Conservation (phyloP, 2,113 vertebrate genomes). For the Deroptyus accipitrinus region DNA sequence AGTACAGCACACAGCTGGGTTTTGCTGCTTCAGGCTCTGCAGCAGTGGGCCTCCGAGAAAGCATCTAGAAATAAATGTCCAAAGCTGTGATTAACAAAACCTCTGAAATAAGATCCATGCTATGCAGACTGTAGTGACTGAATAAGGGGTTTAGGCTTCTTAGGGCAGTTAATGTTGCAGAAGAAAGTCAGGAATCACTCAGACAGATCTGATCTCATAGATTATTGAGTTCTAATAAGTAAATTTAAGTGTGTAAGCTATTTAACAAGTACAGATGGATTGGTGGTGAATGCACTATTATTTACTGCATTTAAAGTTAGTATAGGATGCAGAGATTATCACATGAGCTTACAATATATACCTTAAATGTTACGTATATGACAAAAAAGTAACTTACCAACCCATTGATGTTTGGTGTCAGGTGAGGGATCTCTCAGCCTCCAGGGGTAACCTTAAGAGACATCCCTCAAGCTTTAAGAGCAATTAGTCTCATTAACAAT, state of each 20-base stretch:
- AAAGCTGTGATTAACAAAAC: not conserved
- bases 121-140: not conserved
- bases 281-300: rapidly evolving
- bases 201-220: not conserved
- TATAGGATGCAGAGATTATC: not conserved
- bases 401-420: rapidly evolving
- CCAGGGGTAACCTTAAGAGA: not conserved
- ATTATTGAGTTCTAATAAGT: not conserved
- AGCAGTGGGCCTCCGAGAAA: rapidly evolving
- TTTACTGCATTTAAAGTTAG: not conserved
- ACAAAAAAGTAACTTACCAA: not conserved
- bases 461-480: not conserved
- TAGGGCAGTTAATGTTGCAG: not conserved
- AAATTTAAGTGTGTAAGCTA: not conserved
- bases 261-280: not conserved
- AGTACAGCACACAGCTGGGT: not conserved
- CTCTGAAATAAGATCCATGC: not conserved
- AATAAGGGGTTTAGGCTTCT: rapidly evolving
- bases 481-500: not conserved
- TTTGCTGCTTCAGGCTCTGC: not conserved
- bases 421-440: not conserved
- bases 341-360: rapidly evolving
- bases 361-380: not conserved
- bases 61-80: not conserved
- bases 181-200: not conserved